phyloP scores from a whole-genome alignment of 2,888 invertebrate genomes.

The Drosophila glabriapex region DNA sequence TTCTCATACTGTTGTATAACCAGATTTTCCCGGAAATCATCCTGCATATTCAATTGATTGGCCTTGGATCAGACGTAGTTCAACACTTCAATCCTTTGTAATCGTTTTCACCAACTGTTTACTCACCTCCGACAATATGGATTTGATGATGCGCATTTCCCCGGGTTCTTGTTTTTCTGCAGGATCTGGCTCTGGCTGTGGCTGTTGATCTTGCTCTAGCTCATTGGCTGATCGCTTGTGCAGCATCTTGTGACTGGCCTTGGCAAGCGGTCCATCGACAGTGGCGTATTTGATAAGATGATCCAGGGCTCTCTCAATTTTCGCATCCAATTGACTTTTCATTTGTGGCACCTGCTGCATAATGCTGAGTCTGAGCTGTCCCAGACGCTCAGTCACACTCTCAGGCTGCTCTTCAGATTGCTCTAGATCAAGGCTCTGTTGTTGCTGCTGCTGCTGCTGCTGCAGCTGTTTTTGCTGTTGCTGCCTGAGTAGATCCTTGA shows the following conservation, averaged over 20 bases:
- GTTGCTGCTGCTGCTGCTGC: constrained; percentile 36
- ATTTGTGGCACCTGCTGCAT: constrained; percentile 75
- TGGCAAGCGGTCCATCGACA: constrained; percentile 64
- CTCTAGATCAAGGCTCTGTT: constrained; percentile 23
- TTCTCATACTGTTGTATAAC: constrained; percentile 51
- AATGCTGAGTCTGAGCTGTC: constrained; percentile 69
- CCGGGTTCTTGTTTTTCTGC: constrained; percentile 22
- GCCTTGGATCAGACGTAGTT: constrained; percentile 4
- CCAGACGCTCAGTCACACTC: constrained; percentile 50
- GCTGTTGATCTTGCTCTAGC: not conserved
- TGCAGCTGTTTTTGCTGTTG: constrained; percentile 34
- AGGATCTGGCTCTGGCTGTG: not conserved
- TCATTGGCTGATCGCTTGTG: constrained; percentile 43
- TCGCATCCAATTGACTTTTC: constrained; percentile 72
- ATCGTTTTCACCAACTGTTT: not conserved
- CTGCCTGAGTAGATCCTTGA: constrained; percentile 52
- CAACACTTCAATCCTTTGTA: not conserved
- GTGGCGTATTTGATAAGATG: constrained; percentile 73
- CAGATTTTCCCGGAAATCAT: constrained; percentile 78
- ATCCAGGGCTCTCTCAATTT: constrained; percentile 78
- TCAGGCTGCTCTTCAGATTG: not conserved
- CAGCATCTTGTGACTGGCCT: constrained; percentile 62
- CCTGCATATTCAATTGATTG: constrained; percentile 52
- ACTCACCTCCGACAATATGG: constrained; percentile 74
- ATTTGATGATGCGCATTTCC: constrained; percentile 66